Evolutionary conservation across 2,797 vertebrate species (phyloP).

Genomic region (Choloepus didactylus): DNA sequence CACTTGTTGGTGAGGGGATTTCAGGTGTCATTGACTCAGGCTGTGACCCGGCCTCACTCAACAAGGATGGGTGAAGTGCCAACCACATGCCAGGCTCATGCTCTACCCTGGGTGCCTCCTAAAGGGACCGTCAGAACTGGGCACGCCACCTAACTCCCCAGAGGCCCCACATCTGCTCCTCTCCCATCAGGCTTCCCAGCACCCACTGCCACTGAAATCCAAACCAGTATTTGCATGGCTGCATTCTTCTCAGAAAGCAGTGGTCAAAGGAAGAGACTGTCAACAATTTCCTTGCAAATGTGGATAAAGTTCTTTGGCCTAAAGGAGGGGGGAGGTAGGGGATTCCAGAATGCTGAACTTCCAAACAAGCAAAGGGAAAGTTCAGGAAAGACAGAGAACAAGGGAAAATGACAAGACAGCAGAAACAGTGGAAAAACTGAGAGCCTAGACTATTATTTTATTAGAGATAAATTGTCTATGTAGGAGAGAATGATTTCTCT

Average conservation of each 20-base stretch:
- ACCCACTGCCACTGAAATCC: neutral
- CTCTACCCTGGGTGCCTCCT: neutral
- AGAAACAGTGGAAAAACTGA: neutral
- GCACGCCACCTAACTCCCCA: neutral
- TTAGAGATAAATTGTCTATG: neutral
- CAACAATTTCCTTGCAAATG: neutral
- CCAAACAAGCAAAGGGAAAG: neutral
- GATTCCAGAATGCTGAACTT: slow-evolving; percentile 21
- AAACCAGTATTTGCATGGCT: neutral
- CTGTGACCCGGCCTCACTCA: neutral
- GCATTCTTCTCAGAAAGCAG: neutral
- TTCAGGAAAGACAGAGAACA: neutral
- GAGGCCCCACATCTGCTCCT: neutral
- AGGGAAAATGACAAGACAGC: neutral
- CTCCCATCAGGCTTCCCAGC: neutral
- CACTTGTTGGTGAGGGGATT: neutral
- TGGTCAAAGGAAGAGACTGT: neutral
- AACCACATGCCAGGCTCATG: neutral
- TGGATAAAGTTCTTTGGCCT: neutral
- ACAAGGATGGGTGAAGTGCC: neutral
- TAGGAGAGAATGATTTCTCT: neutral
- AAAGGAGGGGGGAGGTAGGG: neutral
- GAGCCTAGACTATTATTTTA: neutral
- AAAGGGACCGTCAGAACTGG: neutral
- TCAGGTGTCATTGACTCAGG: neutral